Conservation (phyloP, 2,888 invertebrate genomes). For the Andrena camellia region DNA sequence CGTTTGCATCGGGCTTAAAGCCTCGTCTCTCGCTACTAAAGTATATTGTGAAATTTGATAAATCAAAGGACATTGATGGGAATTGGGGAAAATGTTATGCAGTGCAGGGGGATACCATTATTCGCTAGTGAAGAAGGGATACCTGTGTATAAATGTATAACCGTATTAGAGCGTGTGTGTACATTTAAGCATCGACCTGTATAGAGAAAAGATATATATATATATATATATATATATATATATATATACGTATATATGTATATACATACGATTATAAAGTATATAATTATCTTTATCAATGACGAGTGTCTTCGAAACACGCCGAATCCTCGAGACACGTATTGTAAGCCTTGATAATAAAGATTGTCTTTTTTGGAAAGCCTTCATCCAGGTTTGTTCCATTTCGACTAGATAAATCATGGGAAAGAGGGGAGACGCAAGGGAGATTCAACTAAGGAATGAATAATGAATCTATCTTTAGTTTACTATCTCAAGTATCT, state of each 20-base stretch:
- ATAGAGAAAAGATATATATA: constrained; percentile 45
- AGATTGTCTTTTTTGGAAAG: constrained; percentile 76
- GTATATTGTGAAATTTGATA: not conserved
- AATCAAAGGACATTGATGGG: not conserved
- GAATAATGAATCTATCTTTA: constrained; percentile 12
- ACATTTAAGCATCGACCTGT: constrained; percentile 53
- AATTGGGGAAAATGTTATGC: constrained; percentile 24
- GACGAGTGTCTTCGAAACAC: constrained; percentile 52
- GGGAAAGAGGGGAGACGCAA: not conserved
- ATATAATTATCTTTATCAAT: constrained; percentile 46
- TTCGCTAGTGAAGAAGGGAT: constrained; percentile 20
- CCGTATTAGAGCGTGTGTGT: constrained; percentile 54
- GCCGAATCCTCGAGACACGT: constrained; percentile 56
- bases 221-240: constrained; percentile 38
- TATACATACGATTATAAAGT: constrained; percentile 36
- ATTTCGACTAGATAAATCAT: not conserved
- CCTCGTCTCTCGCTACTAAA: too few species aligned
- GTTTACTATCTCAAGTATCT: constrained; percentile 9
- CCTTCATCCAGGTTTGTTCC: constrained; percentile 20
- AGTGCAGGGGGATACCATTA: constrained; percentile 19
- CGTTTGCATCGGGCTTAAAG: too few species aligned
- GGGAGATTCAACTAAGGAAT: not conserved
- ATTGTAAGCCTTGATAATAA: constrained; percentile 79
- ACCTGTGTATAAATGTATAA: constrained; percentile 54
- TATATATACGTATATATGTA: constrained; percentile 39